A percentile compares a stretch with the other conserved stretches of the same genome.
These are phyloP conservation scores for Mormyrops attenuatus DNA, from an alignment of 2,797 vertebrate species.

Conservation along the genomic window DNA sequence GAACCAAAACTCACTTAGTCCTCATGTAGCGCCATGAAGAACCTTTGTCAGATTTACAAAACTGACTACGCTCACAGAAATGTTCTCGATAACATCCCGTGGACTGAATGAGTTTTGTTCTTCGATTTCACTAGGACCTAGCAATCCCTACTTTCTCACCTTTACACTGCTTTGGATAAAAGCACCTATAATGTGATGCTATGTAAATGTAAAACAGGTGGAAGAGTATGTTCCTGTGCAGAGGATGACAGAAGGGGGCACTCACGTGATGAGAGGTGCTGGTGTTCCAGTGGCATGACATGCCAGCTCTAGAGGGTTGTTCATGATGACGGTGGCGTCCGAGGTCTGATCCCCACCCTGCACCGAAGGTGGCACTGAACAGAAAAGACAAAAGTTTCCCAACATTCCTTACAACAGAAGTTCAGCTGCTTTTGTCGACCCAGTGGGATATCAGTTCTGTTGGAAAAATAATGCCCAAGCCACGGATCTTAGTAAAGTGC, in stretches of 20 bases:
- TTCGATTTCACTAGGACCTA: not conserved
- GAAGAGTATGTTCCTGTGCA: not conserved
- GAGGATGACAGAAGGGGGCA: not conserved
- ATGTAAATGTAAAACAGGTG: not conserved
- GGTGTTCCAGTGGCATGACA: constrained; percentile 78
- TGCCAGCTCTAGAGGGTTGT: constrained; percentile 78
- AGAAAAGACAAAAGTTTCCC: not conserved
- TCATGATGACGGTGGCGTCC: constrained; percentile 71
- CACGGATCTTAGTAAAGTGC: not conserved
- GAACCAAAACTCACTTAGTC: not conserved
- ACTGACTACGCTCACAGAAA: not conserved
- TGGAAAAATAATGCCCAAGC: not conserved
- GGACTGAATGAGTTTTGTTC: not conserved
- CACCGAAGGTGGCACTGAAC: constrained; percentile 78
- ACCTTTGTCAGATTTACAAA: not conserved
- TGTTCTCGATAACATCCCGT: not conserved
- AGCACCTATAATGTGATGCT: not conserved
- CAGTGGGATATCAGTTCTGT: not conserved
- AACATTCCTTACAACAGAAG: not conserved
- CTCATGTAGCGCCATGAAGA: not conserved
- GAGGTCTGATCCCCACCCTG: constrained; percentile 69
- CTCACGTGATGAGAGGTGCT: constrained; percentile 79
- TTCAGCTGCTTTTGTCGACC: not conserved
- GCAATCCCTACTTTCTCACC: not conserved
- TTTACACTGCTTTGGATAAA: not conserved